Evolutionary conservation across 2,888 invertebrate species (phyloP), one percentile per base, ranked within the genome.

Genomic region (Tribolium freemani): DNA sequence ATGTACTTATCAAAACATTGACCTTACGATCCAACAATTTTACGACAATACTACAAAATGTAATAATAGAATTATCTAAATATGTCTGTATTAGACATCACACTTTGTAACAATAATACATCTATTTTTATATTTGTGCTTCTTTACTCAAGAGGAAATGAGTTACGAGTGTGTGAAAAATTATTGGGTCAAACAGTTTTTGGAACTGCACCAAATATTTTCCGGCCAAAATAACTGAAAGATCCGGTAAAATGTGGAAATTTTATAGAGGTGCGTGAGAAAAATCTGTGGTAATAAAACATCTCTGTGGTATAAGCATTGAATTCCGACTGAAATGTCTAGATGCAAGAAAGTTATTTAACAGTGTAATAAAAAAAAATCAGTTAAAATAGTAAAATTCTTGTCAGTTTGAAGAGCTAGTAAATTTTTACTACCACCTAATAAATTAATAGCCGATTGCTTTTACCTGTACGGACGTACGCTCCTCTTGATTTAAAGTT

Each of bases 401-500:
- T 10, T 56, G 11, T 21, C 45, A 44, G 8, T 45, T 48, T 60
- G 30, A 58, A 20, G 8, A 4, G n/a, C 8, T 6, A 20, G 20
- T 58, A 45, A 45, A 58, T 45, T 11, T 58, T 58, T 16, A 45
- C 9, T 38, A 58, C n/a, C 13, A 9, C 13, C 38, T 13, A 31
- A 38, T 38, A 38, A 38, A 38, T 38, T 38, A 38, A 8, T 38
- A 38, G 1, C 5, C 38, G 3, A 38, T 8, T 38, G n/a, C 48
- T 48, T 48, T 26, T 53, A 26, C 53, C 53, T 21, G 10, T 20
- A n/a, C n/a, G n/a, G n/a, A n/a, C 16, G 8, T 13, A 51, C 8
- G 5, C 8, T 38, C 38, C 1, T 38, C 38, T 8, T 53, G 56
- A 56, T 56, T 31, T 56, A 56, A 54, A 54, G 56, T 31, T 56